Evolutionary conservation across 2,797 vertebrate genomes (phyloP).

Genomic region (Falco biarmicus): DNA sequence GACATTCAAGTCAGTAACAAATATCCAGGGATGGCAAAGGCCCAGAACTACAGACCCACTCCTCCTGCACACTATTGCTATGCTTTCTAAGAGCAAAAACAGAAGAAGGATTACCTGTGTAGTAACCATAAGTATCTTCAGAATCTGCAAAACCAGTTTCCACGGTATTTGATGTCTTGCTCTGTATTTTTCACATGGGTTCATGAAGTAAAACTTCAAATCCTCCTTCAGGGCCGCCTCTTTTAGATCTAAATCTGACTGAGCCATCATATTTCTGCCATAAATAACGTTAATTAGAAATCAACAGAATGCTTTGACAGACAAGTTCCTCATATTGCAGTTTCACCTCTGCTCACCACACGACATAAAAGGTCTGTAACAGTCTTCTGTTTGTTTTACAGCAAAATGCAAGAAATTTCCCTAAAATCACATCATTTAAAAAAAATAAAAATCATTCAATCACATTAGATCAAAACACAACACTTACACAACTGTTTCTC

Average conservation of each 20-base stretch:
- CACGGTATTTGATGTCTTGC: slow-evolving; percentile 89
- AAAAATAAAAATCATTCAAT: not conserved
- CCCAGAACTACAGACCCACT: not conserved
- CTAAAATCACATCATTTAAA: not conserved
- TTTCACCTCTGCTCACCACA: not conserved
- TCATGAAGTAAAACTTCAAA: slow-evolving; percentile 97
- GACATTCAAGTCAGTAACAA: not conserved
- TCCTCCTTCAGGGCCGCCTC: slow-evolving; percentile 86
- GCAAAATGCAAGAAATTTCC: not conserved
- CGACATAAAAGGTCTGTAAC: not conserved
- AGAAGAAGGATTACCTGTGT: slow-evolving; percentile 84
- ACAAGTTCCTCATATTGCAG: not conserved
- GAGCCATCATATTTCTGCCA: slow-evolving; percentile 69
- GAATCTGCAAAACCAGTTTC: slow-evolving; percentile 94
- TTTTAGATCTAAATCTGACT: slow-evolving; percentile 76
- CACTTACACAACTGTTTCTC: not conserved
- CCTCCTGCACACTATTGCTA: not conserved
- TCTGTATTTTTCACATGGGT: slow-evolving; percentile 95
- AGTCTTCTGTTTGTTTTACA: not conserved
- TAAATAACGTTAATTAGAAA: slow-evolving; percentile 41
- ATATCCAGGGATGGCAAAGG: not conserved
- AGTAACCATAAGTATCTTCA: slow-evolving; percentile 97
- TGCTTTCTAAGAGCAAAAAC: not conserved
- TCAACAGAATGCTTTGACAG: not conserved
- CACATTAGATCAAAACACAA: not conserved